phyloP scores from a whole-genome alignment of 2,797 vertebrate species.

The Cygnus olor region DNA sequence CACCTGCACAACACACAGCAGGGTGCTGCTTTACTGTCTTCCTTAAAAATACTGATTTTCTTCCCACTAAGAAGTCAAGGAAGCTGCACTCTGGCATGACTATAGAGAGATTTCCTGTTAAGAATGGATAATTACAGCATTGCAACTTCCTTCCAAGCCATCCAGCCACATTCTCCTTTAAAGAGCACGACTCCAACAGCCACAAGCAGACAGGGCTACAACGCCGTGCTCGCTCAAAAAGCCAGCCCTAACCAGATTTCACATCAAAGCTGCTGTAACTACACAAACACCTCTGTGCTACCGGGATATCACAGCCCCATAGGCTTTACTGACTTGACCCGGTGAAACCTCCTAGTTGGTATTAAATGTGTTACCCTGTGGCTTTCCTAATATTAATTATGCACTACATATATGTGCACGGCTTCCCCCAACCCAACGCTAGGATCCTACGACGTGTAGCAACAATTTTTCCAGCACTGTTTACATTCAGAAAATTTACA shows the following conservation, averaged over 20 bases:
- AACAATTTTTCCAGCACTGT: not conserved
- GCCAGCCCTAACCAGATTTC: not conserved
- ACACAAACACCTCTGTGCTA: not conserved
- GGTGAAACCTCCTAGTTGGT: not conserved
- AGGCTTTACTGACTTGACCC: not conserved
- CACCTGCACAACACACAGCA: not conserved
- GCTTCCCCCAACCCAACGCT: rapidly evolving
- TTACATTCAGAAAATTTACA: not conserved
- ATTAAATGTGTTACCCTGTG: not conserved
- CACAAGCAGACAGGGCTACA: not conserved
- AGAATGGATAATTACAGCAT: constrained; percentile 48
- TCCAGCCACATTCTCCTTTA: constrained; percentile 43
- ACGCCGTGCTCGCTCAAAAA: not conserved
- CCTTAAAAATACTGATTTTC: not conserved
- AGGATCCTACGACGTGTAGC: not conserved
- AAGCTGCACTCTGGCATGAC: constrained; percentile 16
- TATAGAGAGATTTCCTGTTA: constrained; percentile 25
- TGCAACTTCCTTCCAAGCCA: constrained; percentile 60
- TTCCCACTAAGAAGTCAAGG: constrained; percentile 27
- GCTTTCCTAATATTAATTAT: not conserved
- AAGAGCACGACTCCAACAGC: not conserved
- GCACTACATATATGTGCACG: not conserved
- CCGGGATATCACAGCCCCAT: not conserved
- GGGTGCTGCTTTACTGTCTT: not conserved
- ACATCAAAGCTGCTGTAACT: not conserved